These are phyloP conservation scores for Arothron firmamentum DNA, from an alignment of 2,113 vertebrate genomes.

Conservation along the genomic window DNA sequence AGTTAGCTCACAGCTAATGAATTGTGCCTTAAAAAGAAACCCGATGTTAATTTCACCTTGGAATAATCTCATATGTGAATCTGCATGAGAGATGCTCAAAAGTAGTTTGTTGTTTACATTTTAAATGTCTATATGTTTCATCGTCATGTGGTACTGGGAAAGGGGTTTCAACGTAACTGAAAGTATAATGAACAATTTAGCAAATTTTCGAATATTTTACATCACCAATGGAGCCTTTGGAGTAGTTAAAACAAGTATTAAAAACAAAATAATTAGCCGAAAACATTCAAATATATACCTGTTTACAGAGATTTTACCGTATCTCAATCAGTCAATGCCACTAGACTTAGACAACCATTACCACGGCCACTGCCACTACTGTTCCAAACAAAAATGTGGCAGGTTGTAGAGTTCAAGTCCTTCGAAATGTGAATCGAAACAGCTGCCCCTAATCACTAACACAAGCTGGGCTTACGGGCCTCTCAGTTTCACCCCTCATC, in stretches of 20 bases:
- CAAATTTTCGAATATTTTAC: background rate
- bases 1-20: slow-evolving; percentile 31
- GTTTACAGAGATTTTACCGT: background rate
- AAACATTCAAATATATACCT: background rate
- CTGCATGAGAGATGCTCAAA: background rate
- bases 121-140: background rate
- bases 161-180: background rate
- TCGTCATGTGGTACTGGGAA: background rate
- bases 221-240: background rate
- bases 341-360: slow-evolving; percentile 22
- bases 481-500: slow-evolving; percentile 85
- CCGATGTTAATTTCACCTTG: slow-evolving; percentile 32
- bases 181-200: background rate
- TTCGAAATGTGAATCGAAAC: slow-evolving; percentile 83
- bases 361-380: slow-evolving; percentile 53
- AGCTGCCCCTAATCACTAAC: slow-evolving; percentile 82
- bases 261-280: background rate
- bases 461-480: slow-evolving; percentile 77
- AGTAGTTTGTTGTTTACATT: slow-evolving; percentile 6
- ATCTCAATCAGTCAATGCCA: background rate
- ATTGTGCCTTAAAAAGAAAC: slow-evolving; percentile 8
- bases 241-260: background rate
- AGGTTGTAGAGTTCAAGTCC: slow-evolving; percentile 82
- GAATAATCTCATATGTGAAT: slow-evolving; percentile 4
- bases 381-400: slow-evolving; percentile 71